Base-by-base conservation (phyloP, 2,113 vertebrate species). In the Albula glossodonta region DNA sequence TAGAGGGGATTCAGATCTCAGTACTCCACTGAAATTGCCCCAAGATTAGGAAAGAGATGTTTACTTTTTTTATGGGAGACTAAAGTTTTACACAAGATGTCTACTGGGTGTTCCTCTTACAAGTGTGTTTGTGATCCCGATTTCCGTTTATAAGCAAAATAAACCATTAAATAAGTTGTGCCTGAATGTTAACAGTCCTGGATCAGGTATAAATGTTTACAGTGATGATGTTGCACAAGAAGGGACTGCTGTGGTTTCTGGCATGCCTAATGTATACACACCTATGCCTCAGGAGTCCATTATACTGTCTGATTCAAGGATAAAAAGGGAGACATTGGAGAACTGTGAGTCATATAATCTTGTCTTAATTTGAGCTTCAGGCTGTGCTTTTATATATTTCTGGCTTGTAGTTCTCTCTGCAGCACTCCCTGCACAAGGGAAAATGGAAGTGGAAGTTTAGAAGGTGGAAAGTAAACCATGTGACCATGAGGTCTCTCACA, bases 211-310 rank as follows among this genome's bases (percentile, higher is more conserved):
- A 85, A 80, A 90, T 90, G 85, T 92, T 92, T 89, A 85, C 80
- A 86, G 25, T 85, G 82, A 83, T 13, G 49, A 22, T 49, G 12
- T 84, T 13, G 56, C 88, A 82, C 5, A 12, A 15, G 79, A 53
- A 50, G n/a, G 17, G 49, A 63, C 15, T n/a, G 15, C 51, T 3
- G 5, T 17, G 77, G 57, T 80, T 89, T 8, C 10, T 70, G 83
- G 60, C 80, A 77, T 84, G 81, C 25, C 81, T 7, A 50, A 63
- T 51, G 81, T 79, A 78, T 77, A 52, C 63, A 77, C 48, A 63
- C 52, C 41, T 52, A 50, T 49, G 48, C n/a, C 51, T 87, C 88
- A 91, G 91, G 91, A 88, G 90, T 92, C 93, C 88, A 89, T 90
- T 89, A 87, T 84, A 25, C 51, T 52, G 70, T 93, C 90, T 93